Evolutionary conservation across 2,888 invertebrate genomes (phyloP), one percentile per base, ranked within the genome.

Genomic region (Sphecodes monilicornis): DNA sequence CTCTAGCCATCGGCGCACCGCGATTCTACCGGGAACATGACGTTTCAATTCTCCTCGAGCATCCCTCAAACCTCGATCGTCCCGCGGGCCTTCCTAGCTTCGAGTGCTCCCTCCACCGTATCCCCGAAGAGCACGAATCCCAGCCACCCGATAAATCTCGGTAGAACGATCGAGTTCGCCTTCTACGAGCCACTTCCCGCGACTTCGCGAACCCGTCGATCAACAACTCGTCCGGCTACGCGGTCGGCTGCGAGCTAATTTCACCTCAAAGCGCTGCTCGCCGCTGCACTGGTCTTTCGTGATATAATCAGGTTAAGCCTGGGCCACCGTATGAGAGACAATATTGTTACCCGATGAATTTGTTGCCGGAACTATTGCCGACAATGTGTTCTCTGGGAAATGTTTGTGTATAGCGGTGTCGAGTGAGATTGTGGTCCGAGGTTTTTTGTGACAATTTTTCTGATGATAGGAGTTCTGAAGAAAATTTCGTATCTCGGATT

Each of bases 1-100:
- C 32, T 64, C 32, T 22, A 26, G n/a, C 64, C 64, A 64, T 32
- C 64, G 32, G 64, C 32, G 22, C 32, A 36, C 32, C 41, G 32
- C 46, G 36, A 72, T 54, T 72, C 54, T 54, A 72, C 46, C 50
- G 29, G 72, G 54, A 72, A 72, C 72, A 54, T 54, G 72, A 50
- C 72, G 72, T 72, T 72, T 72, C 72, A 54, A 72, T 72, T 72
- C 72, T 36, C 10, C 50, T 32, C 22, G 36, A 72, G 32, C 54
- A 50, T 39, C 72, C 36, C 72, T 72, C 72, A 54, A 72, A 72
- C 54, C 72, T 54, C 54, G 72, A 36, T 29, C 72, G 32, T 43
- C 43, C 18, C 70, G 46, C 26, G 70, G 70, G 43, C 43, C 29
- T 46, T 29, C 29, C 43, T 29, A 43, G 29, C 43, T 18, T 43